Conservation (phyloP, 53 echinoderm and acorn worm genomes). For the Stichopus horrens region DNA sequence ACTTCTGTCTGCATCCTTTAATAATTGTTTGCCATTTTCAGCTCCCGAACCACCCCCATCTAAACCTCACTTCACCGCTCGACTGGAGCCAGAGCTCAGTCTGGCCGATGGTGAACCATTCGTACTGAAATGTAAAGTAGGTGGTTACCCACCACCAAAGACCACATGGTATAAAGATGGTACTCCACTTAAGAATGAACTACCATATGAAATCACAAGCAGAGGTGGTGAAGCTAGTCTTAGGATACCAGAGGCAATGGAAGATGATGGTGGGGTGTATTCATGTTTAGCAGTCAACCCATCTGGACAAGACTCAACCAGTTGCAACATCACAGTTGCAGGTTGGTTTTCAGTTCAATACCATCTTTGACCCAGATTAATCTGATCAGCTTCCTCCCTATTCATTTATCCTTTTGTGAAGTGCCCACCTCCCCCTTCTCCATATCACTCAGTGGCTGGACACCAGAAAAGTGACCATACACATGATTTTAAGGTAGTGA, state of each 20-base stretch:
- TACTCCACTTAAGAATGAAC: constrained; percentile 56
- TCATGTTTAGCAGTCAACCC: constrained; percentile 74
- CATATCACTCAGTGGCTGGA: too few species aligned
- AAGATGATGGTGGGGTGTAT: constrained; percentile 78
- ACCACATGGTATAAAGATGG: constrained; percentile 90
- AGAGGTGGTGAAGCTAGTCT: constrained; percentile 39
- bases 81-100: constrained; percentile 47
- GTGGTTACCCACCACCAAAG: constrained; percentile 76
- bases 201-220: constrained; percentile 44
- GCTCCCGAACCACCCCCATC: constrained; percentile 46
- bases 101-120: constrained; percentile 67
- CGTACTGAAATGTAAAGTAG: constrained; percentile 71
- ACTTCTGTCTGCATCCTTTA: background rate
- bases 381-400: too few species aligned
- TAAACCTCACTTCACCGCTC: constrained; percentile 42
- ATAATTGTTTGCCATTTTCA: background rate
- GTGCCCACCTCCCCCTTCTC: too few species aligned
- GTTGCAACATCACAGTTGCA: constrained; percentile 68
- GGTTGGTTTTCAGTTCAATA: constrained; percentile 47
- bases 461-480: too few species aligned
- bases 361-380: background rate
- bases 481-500: too few species aligned
- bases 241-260: constrained; percentile 17
- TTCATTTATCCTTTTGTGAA: too few species aligned
- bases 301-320: constrained; percentile 68